A percentile compares a stretch with the other conserved stretches of the same genome.
phyloP scores from a whole-genome alignment of 2,797 vertebrate genomes.

The Anabas testudineus region DNA sequence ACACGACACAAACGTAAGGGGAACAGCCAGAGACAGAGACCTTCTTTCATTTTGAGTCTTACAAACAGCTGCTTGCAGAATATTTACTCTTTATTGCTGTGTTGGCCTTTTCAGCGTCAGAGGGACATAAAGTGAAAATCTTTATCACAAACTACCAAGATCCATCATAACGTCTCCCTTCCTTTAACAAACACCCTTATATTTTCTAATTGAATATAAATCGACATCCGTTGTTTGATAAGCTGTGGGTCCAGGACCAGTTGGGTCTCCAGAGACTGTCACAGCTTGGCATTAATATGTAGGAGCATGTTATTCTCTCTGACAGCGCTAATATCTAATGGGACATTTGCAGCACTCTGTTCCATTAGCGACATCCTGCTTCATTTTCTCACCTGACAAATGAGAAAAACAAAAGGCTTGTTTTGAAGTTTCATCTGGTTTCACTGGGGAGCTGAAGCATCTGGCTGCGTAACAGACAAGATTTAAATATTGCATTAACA shows the following conservation, averaged over 20 bases:
- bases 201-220: not conserved
- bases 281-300: conserved; percentile 12
- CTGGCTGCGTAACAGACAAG: not conserved
- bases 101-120: conserved; percentile 25
- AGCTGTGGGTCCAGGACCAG: conserved; percentile 11
- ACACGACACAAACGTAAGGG: not conserved
- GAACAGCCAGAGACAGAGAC: not conserved
- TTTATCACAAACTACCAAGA: conserved; percentile 17
- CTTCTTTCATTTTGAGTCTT: not conserved
- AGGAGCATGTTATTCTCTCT: conserved; percentile 17
- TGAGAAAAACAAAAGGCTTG: conserved; percentile 1
- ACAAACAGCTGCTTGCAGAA: not conserved
- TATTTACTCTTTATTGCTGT: conserved; percentile 32
- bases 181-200: conserved; percentile 16
- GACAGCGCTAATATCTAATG: conserved; percentile 44
- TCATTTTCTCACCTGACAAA: conserved; percentile 48
- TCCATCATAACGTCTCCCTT: not conserved
- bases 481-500: not conserved
- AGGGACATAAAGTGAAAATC: conserved; percentile 13
- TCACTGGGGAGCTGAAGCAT: not conserved
- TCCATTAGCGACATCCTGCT: conserved; percentile 43
- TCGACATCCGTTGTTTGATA: not conserved
- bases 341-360: conserved; percentile 37
- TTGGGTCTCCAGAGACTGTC: conserved; percentile 9
- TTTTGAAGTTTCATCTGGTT: not conserved